These are phyloP conservation scores for Falco naumanni DNA, from an alignment of 2,797 vertebrate species.

Conservation along the genomic window DNA sequence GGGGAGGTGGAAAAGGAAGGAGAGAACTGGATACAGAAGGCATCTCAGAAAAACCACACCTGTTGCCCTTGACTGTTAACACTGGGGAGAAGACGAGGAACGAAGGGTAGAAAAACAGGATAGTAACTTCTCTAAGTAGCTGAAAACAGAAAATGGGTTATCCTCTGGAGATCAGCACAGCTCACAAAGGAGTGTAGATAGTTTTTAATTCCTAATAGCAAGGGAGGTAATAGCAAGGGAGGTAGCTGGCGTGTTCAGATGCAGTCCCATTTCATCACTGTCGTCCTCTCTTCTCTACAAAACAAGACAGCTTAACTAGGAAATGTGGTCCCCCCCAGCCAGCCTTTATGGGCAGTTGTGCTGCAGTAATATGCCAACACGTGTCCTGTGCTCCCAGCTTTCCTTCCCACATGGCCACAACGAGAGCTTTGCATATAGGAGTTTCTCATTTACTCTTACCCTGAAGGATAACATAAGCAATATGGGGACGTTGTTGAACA, in stretches of 20 bases:
- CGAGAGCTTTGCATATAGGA: not conserved
- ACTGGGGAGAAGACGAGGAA: not conserved
- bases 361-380: not conserved
- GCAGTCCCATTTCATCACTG: not conserved
- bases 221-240: not conserved
- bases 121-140: not conserved
- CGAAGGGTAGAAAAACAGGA: not conserved
- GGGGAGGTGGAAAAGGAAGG: not conserved
- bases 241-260: not conserved
- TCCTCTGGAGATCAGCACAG: not conserved
- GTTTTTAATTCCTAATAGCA: not conserved
- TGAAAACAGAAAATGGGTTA: not conserved
- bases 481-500: not conserved
- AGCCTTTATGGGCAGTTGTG: not conserved
- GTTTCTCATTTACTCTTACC: conserved; percentile 7
- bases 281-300: not conserved
- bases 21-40: not conserved
- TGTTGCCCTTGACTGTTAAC: not conserved
- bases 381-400: not conserved
- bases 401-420: not conserved
- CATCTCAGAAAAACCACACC: not conserved
- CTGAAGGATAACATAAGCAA: not conserved
- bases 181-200: not conserved
- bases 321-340: accelerated
- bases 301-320: not conserved